Conservation (phyloP, 2,797 vertebrate genomes). For the Cyclura pinguis region DNA sequence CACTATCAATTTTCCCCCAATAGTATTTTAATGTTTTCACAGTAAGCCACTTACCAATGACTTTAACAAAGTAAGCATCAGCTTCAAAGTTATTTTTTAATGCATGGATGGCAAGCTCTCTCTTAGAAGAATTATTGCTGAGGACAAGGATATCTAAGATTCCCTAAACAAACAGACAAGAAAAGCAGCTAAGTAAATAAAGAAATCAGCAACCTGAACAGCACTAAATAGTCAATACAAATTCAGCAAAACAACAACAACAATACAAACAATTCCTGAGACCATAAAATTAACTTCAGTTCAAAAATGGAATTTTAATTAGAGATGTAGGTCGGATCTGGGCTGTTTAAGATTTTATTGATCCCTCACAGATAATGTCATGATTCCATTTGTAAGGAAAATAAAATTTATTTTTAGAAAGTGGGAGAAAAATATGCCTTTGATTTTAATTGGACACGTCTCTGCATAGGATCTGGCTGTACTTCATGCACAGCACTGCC, state of each 20-base stretch:
- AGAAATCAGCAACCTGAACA: neutral
- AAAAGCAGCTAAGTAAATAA: neutral
- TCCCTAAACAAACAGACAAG: slow-evolving; percentile 84
- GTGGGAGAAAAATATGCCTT: neutral
- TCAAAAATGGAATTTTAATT: neutral
- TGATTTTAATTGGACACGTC: neutral
- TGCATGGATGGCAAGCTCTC: slow-evolving; percentile 87
- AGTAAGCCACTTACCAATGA: slow-evolving; percentile 91
- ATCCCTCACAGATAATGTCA: too few relatives aligned
- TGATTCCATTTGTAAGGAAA: neutral
- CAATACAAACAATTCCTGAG: neutral
- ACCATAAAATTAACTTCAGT: neutral
- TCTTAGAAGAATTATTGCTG: slow-evolving; percentile 81
- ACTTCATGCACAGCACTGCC: neutral
- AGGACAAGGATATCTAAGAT: slow-evolving; percentile 95
- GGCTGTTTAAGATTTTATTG: neutral
- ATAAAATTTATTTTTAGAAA: neutral
- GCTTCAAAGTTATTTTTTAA: slow-evolving; percentile 98
- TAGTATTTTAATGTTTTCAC: slow-evolving; percentile 21
- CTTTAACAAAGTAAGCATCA: slow-evolving; percentile 98
- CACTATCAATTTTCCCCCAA: neutral
- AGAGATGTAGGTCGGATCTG: neutral
- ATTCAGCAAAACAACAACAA: neutral
- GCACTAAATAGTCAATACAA: slow-evolving; percentile 6
- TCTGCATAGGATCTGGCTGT: neutral